Evolutionary conservation across 2,888 invertebrate genomes (phyloP), one percentile per base, ranked within the genome.

Genomic region (Diachrysia chrysitis): DNA sequence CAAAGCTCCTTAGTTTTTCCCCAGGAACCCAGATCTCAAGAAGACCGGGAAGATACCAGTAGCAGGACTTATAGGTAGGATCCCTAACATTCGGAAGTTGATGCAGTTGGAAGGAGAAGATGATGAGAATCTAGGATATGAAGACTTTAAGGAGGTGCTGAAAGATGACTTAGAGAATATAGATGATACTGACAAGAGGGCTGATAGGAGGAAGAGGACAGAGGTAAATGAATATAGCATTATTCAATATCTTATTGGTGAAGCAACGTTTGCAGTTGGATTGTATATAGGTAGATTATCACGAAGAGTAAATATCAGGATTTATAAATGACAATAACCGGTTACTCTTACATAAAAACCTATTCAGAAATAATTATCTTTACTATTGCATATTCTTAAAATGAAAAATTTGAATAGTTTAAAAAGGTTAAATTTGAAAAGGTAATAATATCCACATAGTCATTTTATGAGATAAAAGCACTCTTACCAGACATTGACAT

Each of bases 121-220:
- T 58, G 90, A 90, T 0, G 88, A 90, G 2, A 83, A 69, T 14
- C 19, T 89, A 0, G 86, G 83, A 0, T 91, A 92, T n/a, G 90
- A 91, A 51, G 91, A 92, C 51, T 68, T 91, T 0, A 89, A 90
- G 19, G 91, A 92, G 63, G 87, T 90, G 0, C 54, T 89, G 0
- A 81, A 84, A 58, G 91, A 91, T 77, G 85, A 89, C 23, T 72
- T 75, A 12, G 85, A 87, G 0, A 79, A 69, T 0, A 83, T 85
- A 16, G 88, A 91, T 67, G 90, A 91, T 9, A 73, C 61, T 0
- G 90, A 91, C 4, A 83, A 78, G 25, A 59, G 72, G 21, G 71
- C 66, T 0, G 86, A 89, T 12, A 87, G 89, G 48, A 85, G 71
- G 7, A 90, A 85, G 29, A 83, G 89, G 3, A 19, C 25, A 5